phyloP scores from a whole-genome alignment of 2,888 invertebrate species.

The Lasioglossum villosulum region DNA sequence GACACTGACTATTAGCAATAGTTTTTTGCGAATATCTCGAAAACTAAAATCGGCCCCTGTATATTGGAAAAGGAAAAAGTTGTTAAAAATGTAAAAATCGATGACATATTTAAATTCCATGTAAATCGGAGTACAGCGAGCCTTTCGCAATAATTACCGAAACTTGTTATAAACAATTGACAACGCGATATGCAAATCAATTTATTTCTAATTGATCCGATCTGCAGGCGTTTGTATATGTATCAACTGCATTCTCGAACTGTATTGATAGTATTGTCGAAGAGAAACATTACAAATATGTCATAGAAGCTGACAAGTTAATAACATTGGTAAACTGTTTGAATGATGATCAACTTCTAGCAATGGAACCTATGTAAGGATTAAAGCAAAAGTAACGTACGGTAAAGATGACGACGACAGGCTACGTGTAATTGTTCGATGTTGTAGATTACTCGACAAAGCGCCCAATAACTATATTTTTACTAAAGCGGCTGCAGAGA shows the following conservation, averaged over 20 bases:
- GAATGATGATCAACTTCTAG: constrained; percentile 75
- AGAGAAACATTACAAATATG: constrained; percentile 79
- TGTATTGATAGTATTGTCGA: constrained; percentile 68
- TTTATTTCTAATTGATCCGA: background rate
- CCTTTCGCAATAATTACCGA: too few relatives aligned
- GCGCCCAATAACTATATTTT: constrained; percentile 91
- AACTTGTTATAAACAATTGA: background rate
- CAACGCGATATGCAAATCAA: background rate
- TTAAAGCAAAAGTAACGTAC: background rate
- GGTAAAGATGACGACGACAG: background rate
- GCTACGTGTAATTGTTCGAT: background rate
- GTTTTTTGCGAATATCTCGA: too few relatives aligned
- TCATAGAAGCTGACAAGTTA: constrained; percentile 76
- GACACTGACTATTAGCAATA: too few relatives aligned
- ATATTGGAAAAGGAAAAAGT: too few relatives aligned
- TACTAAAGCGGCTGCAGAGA: constrained; percentile 91
- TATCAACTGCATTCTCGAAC: constrained; percentile 82
- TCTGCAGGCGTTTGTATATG: constrained; percentile 11
- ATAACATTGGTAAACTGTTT: constrained; percentile 76
- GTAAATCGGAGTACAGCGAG: too few relatives aligned
- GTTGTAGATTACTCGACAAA: constrained; percentile 80
- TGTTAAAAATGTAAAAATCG: too few relatives aligned
- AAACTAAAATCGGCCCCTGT: too few relatives aligned
- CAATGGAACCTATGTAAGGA: constrained; percentile 77
- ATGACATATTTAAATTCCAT: too few relatives aligned